Percentiles rank a stretch among this genome's conserved stretches.
Conservation (phyloP, 2,888 invertebrate species). For the Drosophila ochracea region DNA sequence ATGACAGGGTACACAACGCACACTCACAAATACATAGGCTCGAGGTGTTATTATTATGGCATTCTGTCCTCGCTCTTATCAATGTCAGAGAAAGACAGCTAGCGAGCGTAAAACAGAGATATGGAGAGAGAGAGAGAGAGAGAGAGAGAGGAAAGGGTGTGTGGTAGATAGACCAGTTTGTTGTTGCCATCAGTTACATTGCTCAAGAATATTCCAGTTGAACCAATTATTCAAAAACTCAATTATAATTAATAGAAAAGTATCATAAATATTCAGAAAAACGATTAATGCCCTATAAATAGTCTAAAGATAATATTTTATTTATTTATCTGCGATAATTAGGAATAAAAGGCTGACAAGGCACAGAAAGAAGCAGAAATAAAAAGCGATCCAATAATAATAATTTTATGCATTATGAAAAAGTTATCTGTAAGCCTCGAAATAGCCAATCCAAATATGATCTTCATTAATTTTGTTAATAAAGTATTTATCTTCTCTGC, state of each 20-base stretch:
- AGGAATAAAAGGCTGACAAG: not conserved
- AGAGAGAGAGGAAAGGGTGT: not conserved
- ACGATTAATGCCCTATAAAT: not conserved
- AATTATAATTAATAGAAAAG: not conserved
- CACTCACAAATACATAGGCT: conserved; percentile 15
- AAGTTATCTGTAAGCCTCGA: not conserved
- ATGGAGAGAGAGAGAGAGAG: not conserved
- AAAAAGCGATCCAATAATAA: not conserved
- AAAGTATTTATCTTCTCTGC: not conserved
- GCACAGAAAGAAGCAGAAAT: not conserved
- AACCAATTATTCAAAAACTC: conserved; percentile 12
- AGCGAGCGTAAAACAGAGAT: not conserved
- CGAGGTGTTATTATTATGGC: conserved; percentile 70
- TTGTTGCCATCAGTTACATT: conserved; percentile 7
- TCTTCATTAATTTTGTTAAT: not conserved
- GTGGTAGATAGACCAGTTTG: conserved; percentile 1
- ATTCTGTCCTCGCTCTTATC: conserved; percentile 51
- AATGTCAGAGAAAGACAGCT: conserved; percentile 39
- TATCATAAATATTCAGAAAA: not conserved
- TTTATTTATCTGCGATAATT: not conserved
- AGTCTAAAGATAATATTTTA: not conserved
- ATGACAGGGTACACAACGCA: conserved; percentile 62
- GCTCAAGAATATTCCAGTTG: conserved; percentile 30
- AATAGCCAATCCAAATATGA: not conserved
- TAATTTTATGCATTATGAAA: not conserved